Conservation (phyloP, 1,140 invertebrate genomes). For the Diplogasteroides magnus region DNA sequence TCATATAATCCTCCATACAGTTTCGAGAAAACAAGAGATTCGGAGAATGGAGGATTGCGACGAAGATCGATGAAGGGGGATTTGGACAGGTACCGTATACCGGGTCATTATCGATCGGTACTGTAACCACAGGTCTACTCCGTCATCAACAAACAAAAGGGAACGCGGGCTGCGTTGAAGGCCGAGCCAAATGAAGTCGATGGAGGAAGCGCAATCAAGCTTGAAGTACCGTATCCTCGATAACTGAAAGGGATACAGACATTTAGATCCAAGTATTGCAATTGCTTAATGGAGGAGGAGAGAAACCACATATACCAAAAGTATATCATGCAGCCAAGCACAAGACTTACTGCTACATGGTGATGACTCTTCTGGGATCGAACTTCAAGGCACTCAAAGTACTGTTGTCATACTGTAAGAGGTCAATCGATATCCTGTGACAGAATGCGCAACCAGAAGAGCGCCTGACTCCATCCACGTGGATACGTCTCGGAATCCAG, state of each 20-base stretch:
- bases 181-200: slow-evolving; percentile 32
- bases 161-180: slow-evolving; percentile 21
- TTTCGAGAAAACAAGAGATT: not conserved
- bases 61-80: not conserved
- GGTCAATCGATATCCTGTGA: not conserved
- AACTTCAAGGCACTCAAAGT: not conserved
- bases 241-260: not conserved
- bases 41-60: not conserved
- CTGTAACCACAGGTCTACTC: not conserved
- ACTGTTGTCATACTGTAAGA: not conserved
- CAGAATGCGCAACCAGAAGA: not conserved
- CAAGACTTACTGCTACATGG: slow-evolving; percentile 15
- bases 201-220: slow-evolving; percentile 33
- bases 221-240: slow-evolving; percentile 16
- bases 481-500: slow-evolving; percentile 30
- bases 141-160: not conserved
- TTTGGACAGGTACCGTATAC: not conserved
- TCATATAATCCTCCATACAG: too few relatives aligned
- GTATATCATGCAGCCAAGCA: slow-evolving; percentile 27
- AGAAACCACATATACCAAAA: slow-evolving; percentile 19
- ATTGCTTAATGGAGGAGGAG: slow-evolving; percentile 20
- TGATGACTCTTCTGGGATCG: not conserved
- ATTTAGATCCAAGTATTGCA: not conserved
- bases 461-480: slow-evolving; percentile 12
- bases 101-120: not conserved